A percentile compares a stretch with the other conserved stretches of the same genome.
phyloP scores from a whole-genome alignment of 92 coral and sea anemone species.

The Parazoanthus atlanticus region DNA sequence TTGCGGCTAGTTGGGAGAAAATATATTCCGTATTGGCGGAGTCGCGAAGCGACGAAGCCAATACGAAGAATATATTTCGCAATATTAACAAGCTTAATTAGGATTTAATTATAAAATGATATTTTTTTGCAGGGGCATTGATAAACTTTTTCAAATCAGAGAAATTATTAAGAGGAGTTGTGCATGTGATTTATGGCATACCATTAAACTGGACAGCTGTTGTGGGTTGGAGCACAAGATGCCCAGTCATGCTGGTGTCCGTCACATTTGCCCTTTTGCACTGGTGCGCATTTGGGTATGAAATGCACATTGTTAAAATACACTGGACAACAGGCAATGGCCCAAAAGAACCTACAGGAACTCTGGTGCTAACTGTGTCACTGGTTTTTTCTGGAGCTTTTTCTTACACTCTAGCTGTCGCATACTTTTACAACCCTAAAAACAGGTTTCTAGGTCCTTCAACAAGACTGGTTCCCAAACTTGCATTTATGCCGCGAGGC shows the following conservation, averaged over 20 bases:
- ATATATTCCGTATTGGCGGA: too few species aligned
- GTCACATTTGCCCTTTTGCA: constrained; percentile 30
- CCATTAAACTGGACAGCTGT: constrained; percentile 50
- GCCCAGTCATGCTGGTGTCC: constrained; percentile 25
- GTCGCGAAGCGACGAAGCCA: too few species aligned
- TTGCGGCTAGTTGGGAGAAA: too few species aligned
- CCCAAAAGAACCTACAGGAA: constrained; percentile 56
- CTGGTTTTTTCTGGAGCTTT: constrained; percentile 55
- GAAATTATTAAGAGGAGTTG: constrained; percentile 46
- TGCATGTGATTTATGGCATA: constrained; percentile 57
- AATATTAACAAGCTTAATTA: not conserved
- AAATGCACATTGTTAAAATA: constrained; percentile 42
- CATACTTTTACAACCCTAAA: constrained; percentile 58
- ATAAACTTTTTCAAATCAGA: constrained; percentile 50
- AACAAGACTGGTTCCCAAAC: constrained; percentile 55
- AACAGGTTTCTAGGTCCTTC: constrained; percentile 52
- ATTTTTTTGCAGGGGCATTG: not conserved
- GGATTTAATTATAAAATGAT: not conserved
- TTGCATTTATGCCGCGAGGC: constrained; percentile 60
- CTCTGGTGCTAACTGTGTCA: constrained; percentile 52
- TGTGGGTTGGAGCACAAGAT: constrained; percentile 10
- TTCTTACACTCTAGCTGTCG: constrained; percentile 55
- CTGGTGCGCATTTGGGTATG: constrained; percentile 65
- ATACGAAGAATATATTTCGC: too few species aligned
- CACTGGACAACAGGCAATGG: constrained; percentile 44